Percentiles rank a stretch among this genome's conserved stretches.
Conservation (phyloP, 2,888 invertebrate genomes). For the Apeira syringaria region DNA sequence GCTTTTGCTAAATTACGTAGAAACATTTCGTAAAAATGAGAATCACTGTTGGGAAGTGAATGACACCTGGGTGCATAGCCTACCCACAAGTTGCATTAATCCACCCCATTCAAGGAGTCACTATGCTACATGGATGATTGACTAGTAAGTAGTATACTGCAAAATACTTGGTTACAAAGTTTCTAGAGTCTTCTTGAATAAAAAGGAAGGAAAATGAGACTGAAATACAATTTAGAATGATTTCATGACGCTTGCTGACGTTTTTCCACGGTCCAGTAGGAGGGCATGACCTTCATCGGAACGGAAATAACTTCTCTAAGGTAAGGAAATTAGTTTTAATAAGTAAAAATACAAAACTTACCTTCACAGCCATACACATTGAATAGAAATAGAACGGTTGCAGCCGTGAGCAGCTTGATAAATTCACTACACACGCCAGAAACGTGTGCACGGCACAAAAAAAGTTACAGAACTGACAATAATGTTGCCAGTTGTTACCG, state of each 20-base stretch:
- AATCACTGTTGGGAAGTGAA: too few relatives aligned
- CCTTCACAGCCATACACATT: constrained; percentile 95
- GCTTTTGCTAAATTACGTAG: too few relatives aligned
- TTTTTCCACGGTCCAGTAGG: constrained; percentile 45
- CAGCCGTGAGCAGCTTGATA: constrained; percentile 81
- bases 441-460: constrained; percentile 79
- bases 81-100: too few relatives aligned
- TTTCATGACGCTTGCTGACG: constrained; percentile 65
- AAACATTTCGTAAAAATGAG: too few relatives aligned
- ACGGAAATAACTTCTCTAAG: constrained; percentile 23
- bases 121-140: too few relatives aligned
- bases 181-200: constrained; percentile 20
- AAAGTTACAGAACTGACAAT: constrained; percentile 61
- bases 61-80: too few relatives aligned
- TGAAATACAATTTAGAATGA: constrained; percentile 46
- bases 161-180: too few relatives aligned
- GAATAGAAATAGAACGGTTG: constrained; percentile 85
- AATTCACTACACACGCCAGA: constrained; percentile 76
- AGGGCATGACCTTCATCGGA: constrained; percentile 63
- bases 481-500: too few relatives aligned
- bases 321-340: neutral
- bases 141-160: too few relatives aligned
- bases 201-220: constrained; percentile 40
- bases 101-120: too few relatives aligned
- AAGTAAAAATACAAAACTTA: constrained; percentile 70